Evolutionary conservation across 2,113 vertebrate genomes (phyloP).

Genomic region (Camelus bactrianus): DNA sequence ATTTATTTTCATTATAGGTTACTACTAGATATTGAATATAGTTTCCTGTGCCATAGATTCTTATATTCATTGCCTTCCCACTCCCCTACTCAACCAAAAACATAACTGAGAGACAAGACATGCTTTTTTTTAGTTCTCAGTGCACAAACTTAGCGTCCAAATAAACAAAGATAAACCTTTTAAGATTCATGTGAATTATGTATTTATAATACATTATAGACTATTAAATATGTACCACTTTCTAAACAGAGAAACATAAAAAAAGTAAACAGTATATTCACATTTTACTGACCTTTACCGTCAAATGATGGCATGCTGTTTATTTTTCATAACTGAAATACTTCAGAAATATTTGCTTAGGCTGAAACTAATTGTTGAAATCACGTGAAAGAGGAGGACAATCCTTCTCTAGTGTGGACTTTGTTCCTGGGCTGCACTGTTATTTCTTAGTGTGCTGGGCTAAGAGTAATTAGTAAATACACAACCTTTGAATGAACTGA

Average conservation of each 20-base stretch:
- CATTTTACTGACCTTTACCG: not conserved
- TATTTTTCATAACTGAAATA: not conserved
- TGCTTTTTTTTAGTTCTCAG: not conserved
- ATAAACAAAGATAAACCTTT: constrained; percentile 27
- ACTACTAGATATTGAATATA: too few species aligned
- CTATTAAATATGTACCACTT: not conserved
- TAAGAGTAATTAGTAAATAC: not conserved
- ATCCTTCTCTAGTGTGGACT: not conserved
- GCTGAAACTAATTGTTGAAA: constrained; percentile 22
- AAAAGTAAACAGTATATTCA: constrained; percentile 16
- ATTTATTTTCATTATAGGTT: too few species aligned
- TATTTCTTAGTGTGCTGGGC: not conserved
- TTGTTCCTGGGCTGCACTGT: not conserved
- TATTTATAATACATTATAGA: not conserved
- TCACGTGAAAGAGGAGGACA: not conserved
- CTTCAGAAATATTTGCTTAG: constrained; percentile 1
- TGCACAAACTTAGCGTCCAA: not conserved
- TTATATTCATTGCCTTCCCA: not conserved
- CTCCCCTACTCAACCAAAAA: not conserved
- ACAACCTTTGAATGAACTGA: not conserved
- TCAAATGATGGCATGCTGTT: not conserved
- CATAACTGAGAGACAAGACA: not conserved
- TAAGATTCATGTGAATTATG: not conserved
- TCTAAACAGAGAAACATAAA: constrained; percentile 6
- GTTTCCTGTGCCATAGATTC: not conserved